Evolutionary conservation across 2,888 invertebrate species (phyloP), one percentile per base, ranked within the genome.

Genomic region (Archips xylosteana): DNA sequence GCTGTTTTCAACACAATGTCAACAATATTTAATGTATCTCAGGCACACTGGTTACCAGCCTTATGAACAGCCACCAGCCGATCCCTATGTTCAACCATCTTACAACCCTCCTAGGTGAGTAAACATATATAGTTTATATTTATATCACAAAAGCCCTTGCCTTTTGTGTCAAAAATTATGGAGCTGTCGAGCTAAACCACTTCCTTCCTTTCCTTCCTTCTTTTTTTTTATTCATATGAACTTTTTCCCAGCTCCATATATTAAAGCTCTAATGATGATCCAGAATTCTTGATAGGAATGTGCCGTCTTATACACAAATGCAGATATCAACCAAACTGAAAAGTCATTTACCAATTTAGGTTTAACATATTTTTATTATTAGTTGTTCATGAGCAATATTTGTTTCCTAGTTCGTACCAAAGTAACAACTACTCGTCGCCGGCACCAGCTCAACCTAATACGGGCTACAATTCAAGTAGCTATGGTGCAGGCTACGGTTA

Each of bases 301-400:
- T 94, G 94, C 94, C 93, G 94, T 92, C 94, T 92, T 89, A 94
- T 89, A 94, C 93, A 93, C 51, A 92, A 75, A 89, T 93, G 93
- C 92, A 90, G 92, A 93, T 79, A 85, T 49, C 47, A 39, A 51
- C 39, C n/a, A 51, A 68, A 69, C 73, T 73, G 73, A 73, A 10
- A 57, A 15, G 0, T 36, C 39, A 12, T 6, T 45, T 45, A 6
- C 36, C 5, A 49, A 64, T 54, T 51, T 36, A 23, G 47, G 42
- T 8, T 36, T 32, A 36, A 12, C 10, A 32, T 12, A 12, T 32
- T 36, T n/a, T 13, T 32, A 2, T 1, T 59, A 59, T 64, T 49
- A n/a, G 13, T 10, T 12, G n/a, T 49, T 49, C 57, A 45, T 49
- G 5, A 60, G 12, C 42, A 61, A 36, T 73, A 76, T 32, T 49